Percentiles rank a stretch among this genome's conserved stretches.
Conservation (phyloP, 2,888 invertebrate genomes). For the Chrysomela aeneicollis region DNA sequence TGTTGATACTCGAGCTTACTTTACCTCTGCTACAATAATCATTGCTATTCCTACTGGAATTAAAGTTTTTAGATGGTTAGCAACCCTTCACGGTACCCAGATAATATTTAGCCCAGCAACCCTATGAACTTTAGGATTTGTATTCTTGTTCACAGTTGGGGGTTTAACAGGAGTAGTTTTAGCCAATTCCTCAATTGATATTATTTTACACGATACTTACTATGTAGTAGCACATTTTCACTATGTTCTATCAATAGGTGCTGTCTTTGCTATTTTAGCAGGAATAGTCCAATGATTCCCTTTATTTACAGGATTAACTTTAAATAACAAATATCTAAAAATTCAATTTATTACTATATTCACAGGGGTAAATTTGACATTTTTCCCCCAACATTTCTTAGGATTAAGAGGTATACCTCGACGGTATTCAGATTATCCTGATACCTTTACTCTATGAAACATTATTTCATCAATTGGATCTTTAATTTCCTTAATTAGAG, state of each 20-base stretch:
- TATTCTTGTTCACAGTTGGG: slow-evolving; percentile 80
- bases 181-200: slow-evolving; percentile 80
- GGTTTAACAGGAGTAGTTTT: slow-evolving; percentile 74
- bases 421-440: slow-evolving; percentile 67
- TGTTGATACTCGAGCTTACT: slow-evolving; percentile 84
- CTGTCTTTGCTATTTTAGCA: slow-evolving; percentile 64
- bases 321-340: slow-evolving; percentile 61
- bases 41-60: slow-evolving; percentile 87
- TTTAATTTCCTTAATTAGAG: slow-evolving; percentile 64
- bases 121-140: slow-evolving; percentile 77
- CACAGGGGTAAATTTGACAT: slow-evolving; percentile 79
- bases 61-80: slow-evolving; percentile 83
- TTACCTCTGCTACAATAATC: slow-evolving; percentile 85
- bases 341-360: slow-evolving; percentile 77
- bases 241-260: slow-evolving; percentile 35
- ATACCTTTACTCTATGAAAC: slow-evolving; percentile 65
- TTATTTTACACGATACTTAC: slow-evolving; percentile 82
- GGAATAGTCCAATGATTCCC: slow-evolving; percentile 77
- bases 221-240: slow-evolving; percentile 60
- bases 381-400: slow-evolving; percentile 83
- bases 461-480: slow-evolving; percentile 73
- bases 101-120: slow-evolving; percentile 68
- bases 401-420: slow-evolving; percentile 77
- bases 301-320: slow-evolving; percentile 33
- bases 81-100: slow-evolving; percentile 73